Evolutionary conservation across 2,113 vertebrate species (phyloP).

Genomic region (Picathartes gymnocephalus): DNA sequence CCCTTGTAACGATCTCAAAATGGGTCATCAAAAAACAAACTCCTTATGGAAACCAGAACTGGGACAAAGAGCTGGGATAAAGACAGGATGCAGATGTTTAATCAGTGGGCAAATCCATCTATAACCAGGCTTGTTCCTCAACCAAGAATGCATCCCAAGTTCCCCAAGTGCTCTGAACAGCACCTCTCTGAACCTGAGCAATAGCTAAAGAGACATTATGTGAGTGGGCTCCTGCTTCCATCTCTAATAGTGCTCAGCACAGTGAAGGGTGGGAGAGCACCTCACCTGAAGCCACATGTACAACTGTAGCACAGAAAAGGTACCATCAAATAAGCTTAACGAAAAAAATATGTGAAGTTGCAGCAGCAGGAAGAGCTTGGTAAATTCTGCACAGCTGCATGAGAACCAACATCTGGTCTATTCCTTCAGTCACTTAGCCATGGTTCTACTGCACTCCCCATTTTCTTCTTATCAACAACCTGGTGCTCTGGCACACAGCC

Average conservation of each 20-base stretch:
- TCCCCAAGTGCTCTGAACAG: not conserved
- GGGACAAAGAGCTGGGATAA: not conserved
- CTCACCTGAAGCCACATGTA: not conserved
- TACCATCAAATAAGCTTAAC: not conserved
- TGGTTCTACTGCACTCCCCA: not conserved
- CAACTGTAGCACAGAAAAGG: not conserved
- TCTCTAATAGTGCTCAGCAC: not conserved
- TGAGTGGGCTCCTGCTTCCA: not conserved
- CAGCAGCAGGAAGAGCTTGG: not conserved
- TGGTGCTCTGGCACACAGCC: not conserved
- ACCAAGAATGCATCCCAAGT: not conserved
- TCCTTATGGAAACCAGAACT: not conserved
- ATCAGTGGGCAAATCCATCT: fast-evolving
- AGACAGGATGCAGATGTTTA: not conserved
- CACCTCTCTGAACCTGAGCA: not conserved
- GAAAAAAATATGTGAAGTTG: not conserved
- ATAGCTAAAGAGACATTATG: not conserved
- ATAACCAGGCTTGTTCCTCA: not conserved
- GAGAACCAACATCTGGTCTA: not conserved
- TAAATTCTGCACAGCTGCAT: not conserved
- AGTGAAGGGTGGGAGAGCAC: not conserved
- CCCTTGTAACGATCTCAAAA: not conserved
- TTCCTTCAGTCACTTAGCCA: not conserved
- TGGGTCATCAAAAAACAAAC: not conserved
- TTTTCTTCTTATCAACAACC: not conserved